Percentiles rank a stretch among this genome's conserved stretches.
Conservation (phyloP, 2,113 vertebrate genomes). For the Alaudala cheleensis region DNA sequence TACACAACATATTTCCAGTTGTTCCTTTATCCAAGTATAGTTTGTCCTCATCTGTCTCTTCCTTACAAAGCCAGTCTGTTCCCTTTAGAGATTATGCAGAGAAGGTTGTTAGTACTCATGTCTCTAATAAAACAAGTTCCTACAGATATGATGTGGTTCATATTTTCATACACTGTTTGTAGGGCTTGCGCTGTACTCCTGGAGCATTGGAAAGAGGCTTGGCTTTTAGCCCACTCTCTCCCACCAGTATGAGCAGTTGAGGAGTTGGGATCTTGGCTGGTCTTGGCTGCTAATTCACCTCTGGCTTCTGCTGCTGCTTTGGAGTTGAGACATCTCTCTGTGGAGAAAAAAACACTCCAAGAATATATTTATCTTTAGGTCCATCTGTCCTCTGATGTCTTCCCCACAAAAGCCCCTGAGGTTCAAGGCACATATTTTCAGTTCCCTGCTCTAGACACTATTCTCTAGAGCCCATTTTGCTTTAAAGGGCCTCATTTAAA, state of each 20-base stretch:
- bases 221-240: neutral
- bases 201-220: neutral
- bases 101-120: neutral
- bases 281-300: neutral
- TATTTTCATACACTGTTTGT: neutral
- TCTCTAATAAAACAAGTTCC: neutral
- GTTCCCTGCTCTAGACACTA: neutral
- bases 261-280: neutral
- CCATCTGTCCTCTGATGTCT: neutral
- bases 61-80: neutral
- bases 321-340: neutral
- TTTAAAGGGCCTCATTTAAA: neutral
- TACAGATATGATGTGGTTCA: neutral
- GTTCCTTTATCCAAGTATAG: neutral
- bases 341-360: neutral
- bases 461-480: neutral
- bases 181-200: neutral
- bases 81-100: neutral
- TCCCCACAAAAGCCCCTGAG: neutral
- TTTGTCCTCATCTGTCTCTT: neutral
- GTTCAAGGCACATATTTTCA: neutral
- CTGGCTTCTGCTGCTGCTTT: neutral
- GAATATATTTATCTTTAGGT: neutral
- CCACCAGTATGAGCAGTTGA: neutral
- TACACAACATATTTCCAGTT: neutral